phyloP scores from a whole-genome alignment of 1,140 invertebrate species.

The Rhagoletis pomonella region DNA sequence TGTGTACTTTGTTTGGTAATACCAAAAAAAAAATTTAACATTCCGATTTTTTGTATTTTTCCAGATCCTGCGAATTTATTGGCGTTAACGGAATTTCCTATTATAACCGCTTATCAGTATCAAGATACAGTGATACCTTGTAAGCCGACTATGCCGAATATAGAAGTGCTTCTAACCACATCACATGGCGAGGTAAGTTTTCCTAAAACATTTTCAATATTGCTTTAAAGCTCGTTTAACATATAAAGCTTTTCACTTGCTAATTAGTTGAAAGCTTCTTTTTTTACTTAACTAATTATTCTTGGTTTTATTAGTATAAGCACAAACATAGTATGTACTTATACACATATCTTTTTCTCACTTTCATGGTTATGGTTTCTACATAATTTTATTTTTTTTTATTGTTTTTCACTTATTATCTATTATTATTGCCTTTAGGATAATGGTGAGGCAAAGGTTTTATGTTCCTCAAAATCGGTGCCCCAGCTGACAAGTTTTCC shows the following conservation, averaged over 20 bases:
- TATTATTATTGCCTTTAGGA: conserved; percentile 14
- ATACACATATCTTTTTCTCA: background rate
- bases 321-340: no score
- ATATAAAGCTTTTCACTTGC: background rate
- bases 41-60: conserved; percentile 38
- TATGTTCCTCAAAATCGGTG: conserved; percentile 34
- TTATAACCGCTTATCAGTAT: conserved; percentile 73
- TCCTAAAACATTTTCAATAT: background rate
- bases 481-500: conserved; percentile 8
- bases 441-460: background rate
- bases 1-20: no score
- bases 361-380: conserved; percentile 12
- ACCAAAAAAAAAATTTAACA: no score
- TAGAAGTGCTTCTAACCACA: conserved; percentile 76
- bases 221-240: background rate
- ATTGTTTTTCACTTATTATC: background rate
- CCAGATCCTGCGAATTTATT: conserved; percentile 77
- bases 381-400: background rate
- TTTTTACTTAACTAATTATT: no score
- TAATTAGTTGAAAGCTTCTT: no score
- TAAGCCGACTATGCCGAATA: conserved; percentile 80
- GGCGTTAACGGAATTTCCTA: conserved; percentile 70
- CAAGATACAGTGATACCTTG: conserved; percentile 78
- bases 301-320: no score
- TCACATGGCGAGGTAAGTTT: conserved; percentile 68